Percentiles rank a stretch among this genome's conserved stretches.
These are phyloP conservation scores for Drosophila azteca DNA, from an alignment of 1,140 invertebrate species.

Conservation along the genomic window DNA sequence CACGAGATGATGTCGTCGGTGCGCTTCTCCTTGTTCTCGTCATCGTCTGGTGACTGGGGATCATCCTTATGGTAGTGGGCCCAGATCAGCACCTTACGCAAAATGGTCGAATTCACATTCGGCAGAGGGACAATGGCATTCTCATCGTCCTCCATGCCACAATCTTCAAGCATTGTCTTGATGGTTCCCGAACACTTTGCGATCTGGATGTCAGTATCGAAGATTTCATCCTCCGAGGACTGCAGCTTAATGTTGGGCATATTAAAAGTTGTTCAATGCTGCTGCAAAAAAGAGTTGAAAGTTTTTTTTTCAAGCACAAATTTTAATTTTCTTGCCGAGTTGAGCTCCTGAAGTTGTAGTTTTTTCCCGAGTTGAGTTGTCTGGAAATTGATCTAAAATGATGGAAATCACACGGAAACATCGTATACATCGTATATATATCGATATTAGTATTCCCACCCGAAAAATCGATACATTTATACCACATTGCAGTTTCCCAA, in stretches of 20 bases:
- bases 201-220: constrained; percentile 98
- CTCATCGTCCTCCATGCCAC: constrained; percentile 97
- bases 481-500: no score
- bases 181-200: constrained; percentile 99
- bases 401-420: no score
- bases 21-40: constrained; percentile 98
- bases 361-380: no score
- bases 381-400: no score
- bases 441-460: no score
- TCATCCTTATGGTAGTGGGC: constrained; percentile 98
- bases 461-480: no score
- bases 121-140: constrained; percentile 98
- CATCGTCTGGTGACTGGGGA: constrained; percentile 96
- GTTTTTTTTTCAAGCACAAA: no score
- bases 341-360: no score
- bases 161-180: constrained; percentile 99
- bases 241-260: constrained; percentile 97
- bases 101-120: constrained; percentile 98
- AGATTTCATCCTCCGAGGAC: constrained; percentile 98
- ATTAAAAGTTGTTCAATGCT: constrained; percentile 76
- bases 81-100: constrained; percentile 98
- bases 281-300: neutral
- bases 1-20: constrained; percentile 99
- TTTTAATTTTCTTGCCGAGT: no score
- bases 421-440: no score